Conservation (phyloP, 2,797 vertebrate genomes). For the Neosilurus hyrtlii region DNA sequence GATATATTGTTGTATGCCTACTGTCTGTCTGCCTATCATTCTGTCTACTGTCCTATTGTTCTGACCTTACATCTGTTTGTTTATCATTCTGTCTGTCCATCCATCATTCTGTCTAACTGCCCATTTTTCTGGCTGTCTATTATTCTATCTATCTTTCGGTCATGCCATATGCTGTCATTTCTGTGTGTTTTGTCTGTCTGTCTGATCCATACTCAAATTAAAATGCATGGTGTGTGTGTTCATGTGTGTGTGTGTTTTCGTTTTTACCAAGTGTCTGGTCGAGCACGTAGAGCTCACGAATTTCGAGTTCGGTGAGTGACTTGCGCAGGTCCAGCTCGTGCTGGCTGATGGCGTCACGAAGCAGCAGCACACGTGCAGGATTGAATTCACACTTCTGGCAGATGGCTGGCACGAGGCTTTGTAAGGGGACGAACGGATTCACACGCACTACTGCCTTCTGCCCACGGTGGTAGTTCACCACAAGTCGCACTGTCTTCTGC, state of each 20-base stretch:
- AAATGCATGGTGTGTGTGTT: not conserved
- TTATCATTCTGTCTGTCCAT: not conserved
- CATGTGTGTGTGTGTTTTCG: not conserved
- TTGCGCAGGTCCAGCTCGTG: conserved; percentile 85
- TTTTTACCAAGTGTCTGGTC: conserved; percentile 85
- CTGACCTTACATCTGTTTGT: not conserved
- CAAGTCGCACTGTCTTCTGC: conserved; percentile 90
- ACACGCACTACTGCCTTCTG: conserved; percentile 94
- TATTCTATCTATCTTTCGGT: not conserved
- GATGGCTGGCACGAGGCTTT: conserved; percentile 81
- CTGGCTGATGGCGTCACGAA: conserved; percentile 80
- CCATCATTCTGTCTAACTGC: not conserved
- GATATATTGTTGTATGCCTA: too few species aligned
- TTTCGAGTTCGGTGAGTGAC: conserved; percentile 83
- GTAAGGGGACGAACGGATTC: conserved; percentile 83
- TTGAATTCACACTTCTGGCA: conserved; percentile 94
- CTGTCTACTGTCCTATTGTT: not conserved
- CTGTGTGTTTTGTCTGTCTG: too few species aligned
- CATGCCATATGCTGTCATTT: too few species aligned
- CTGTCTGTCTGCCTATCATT: too few species aligned
- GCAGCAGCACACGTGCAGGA: conserved; percentile 81
- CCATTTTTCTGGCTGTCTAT: not conserved
- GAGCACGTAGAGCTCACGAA: conserved; percentile 90
- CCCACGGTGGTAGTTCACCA: conserved; percentile 90
- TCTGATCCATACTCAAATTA: not conserved